Evolutionary conservation across 2,113 vertebrate species (phyloP).

Genomic region (Laterallus jamaicensis): DNA sequence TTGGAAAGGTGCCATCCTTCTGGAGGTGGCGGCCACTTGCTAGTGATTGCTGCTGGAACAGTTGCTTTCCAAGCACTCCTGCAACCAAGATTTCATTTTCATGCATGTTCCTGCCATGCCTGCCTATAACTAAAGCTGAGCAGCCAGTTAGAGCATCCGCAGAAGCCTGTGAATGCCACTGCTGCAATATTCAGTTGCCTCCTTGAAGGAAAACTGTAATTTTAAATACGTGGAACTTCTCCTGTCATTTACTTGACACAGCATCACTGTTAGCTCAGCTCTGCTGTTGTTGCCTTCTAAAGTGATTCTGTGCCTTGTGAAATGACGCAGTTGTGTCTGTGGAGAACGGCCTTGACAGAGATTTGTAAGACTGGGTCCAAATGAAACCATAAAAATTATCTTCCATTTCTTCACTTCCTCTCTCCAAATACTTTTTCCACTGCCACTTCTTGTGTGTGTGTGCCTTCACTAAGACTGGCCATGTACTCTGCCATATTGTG

Average conservation of each 20-base stretch:
- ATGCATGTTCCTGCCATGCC: not conserved
- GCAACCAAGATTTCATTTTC: not conserved
- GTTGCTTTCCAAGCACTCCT: not conserved
- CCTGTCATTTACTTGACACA: not conserved
- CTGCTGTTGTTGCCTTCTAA: not conserved
- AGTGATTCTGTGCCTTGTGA: not conserved
- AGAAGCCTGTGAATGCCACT: not conserved
- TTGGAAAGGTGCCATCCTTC: not conserved
- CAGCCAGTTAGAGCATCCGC: not conserved
- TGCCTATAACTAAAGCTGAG: not conserved
- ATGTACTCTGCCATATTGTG: not conserved
- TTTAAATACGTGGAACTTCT: not conserved
- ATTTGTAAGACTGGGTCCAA: not conserved
- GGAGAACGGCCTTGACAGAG: not conserved
- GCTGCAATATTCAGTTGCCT: not conserved
- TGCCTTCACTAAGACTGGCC: not conserved
- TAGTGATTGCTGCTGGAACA: not conserved
- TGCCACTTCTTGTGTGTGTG: accelerated
- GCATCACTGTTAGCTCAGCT: not conserved
- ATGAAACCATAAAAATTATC: not conserved
- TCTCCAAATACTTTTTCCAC: not conserved
- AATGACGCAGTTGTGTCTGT: not conserved
- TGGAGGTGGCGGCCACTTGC: not conserved
- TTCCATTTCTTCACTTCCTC: not conserved
- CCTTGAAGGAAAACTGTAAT: not conserved